Base-by-base conservation (phyloP, 2,797 vertebrate genomes). In the Menidia menidia region DNA sequence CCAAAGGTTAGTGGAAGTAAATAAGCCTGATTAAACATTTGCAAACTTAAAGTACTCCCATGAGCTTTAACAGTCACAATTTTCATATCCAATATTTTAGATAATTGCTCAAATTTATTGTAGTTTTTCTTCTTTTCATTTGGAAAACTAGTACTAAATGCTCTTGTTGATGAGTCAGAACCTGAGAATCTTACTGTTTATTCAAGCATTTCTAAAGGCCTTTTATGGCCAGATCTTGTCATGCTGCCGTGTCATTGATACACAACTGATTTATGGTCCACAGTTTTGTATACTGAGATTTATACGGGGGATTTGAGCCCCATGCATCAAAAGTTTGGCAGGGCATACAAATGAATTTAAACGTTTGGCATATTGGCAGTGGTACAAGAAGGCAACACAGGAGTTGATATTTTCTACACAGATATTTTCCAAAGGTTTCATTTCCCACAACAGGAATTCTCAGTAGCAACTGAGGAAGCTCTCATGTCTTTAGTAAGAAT, bases 1-100 rank as follows among this genome's bases (percentile, higher is more conserved):
- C 73, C 62, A 39, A 70, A 66, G 86, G 73, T 75, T 57, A 39
- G 42, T 50, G 60, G 66, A 74, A 78, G 72, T 78, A 81, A 87
- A 84, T 88, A 80, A 80, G 55, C 54, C 60, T 68, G 60, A 51
- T 50, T 48, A 47, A 71, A 72, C 48, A 68, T 68, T 55, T 55
- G n/a, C 25, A 31, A 31, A 31, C 12, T 0, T 18, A 7, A 33
- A 6, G 48, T 66, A 39, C 35, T 39, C 2, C 35, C 10, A 6
- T 39, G 3, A n/a, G 10, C 6, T 7, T 42, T 35, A 45, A 1
- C 19, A 2, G 1, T 59, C 55, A 25, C 19, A 9, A 1, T 33
- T 30, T n/a, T 16, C 25, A 6, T 4, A 5, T 13, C 30, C 50
- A 52, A 7, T 30, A 13, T 45, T 64, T 32, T 25, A 39, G 10